Conservation (phyloP, 2,888 invertebrate species). For the Nomada ferruginata region DNA sequence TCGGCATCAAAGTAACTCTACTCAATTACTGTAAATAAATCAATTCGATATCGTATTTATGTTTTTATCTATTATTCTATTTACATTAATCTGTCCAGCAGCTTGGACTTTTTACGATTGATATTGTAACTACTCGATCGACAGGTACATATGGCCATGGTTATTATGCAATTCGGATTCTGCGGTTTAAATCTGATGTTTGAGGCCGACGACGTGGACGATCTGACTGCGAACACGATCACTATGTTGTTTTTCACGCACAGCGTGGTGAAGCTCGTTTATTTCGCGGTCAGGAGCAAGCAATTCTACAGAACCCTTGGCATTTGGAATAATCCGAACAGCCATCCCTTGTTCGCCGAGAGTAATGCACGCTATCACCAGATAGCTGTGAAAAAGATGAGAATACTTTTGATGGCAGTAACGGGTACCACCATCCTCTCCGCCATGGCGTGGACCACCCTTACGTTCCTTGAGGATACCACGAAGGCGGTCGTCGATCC, state of each 20-base stretch:
- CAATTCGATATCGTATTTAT: no score
- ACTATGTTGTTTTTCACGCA: conserved; percentile 93
- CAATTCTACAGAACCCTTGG: conserved; percentile 91
- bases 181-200: conserved; percentile 89
- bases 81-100: no score
- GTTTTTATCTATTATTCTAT: no score
- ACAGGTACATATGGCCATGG: conserved; percentile 86
- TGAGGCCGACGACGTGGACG: conserved; percentile 91
- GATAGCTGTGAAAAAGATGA: conserved; percentile 90
- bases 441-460: conserved; percentile 89
- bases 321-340: conserved; percentile 94
- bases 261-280: conserved; percentile 89
- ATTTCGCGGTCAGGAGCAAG: conserved; percentile 90
- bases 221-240: conserved; percentile 90
- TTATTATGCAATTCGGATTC: conserved; percentile 87
- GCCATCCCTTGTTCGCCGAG: conserved; percentile 93
- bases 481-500: conserved; percentile 88
- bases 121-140: neutral
- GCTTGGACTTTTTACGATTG: no score
- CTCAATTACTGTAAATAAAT: no score
- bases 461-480: conserved; percentile 93
- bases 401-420: conserved; percentile 89
- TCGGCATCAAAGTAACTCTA: no score
- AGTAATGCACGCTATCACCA: conserved; percentile 92
- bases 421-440: conserved; percentile 87